A percentile compares a stretch with the other conserved stretches of the same genome.
phyloP scores from a whole-genome alignment of 92 coral and sea anemone species.

The Porites rus region DNA sequence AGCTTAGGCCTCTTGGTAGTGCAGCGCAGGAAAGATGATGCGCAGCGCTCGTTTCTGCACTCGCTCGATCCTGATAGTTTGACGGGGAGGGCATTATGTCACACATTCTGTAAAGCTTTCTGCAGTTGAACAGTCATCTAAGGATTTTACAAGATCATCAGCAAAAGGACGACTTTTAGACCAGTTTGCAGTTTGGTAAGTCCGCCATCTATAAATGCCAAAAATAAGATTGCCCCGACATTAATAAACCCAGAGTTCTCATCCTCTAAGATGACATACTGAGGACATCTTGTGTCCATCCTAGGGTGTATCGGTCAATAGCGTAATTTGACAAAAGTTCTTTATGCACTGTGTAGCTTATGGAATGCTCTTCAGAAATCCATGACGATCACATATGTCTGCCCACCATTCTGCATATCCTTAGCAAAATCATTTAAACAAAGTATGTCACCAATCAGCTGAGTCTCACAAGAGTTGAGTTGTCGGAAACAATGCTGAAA shows the following conservation, averaged over 20 bases:
- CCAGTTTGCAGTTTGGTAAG: slow-evolving; percentile 1
- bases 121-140: slow-evolving; percentile 39
- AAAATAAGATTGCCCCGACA: slow-evolving; percentile 16
- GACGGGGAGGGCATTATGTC: neutral
- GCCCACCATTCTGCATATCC: slow-evolving; percentile 34
- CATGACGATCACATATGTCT: slow-evolving; percentile 38
- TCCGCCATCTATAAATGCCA: slow-evolving; percentile 4
- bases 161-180: slow-evolving; percentile 28
- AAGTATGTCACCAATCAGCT: too few relatives aligned
- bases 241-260: slow-evolving; percentile 14
- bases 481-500: too few relatives aligned
- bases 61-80: too few relatives aligned
- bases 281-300: too few relatives aligned
- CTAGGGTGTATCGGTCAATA: neutral
- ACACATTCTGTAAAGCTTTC: slow-evolving; percentile 17
- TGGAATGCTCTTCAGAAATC: slow-evolving; percentile 31
- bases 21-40: too few relatives aligned
- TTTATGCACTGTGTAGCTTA: neutral
- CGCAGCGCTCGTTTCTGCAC: too few relatives aligned
- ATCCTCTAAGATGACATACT: neutral
- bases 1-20: too few relatives aligned
- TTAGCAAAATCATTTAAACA: too few relatives aligned
- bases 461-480: too few relatives aligned
- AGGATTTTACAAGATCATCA: slow-evolving; percentile 42
- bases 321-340: slow-evolving; percentile 2